phyloP scores from a whole-genome alignment of 2,113 vertebrate genomes.

The Chionis minor region DNA sequence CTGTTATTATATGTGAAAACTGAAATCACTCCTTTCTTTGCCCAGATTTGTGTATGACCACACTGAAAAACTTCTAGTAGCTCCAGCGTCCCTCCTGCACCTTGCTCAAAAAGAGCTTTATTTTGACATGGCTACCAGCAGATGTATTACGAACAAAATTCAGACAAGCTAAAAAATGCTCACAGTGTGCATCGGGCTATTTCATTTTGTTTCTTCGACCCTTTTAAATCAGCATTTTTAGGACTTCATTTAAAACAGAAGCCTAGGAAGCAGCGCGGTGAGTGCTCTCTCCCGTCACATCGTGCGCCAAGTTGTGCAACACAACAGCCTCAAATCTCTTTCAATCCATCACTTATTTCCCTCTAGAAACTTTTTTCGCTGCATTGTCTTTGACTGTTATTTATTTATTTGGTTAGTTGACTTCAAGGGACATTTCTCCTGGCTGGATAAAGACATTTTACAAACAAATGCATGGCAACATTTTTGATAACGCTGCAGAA shows the following conservation, averaged over 20 bases:
- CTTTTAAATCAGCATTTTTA: slow-evolving; percentile 6
- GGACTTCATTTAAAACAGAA: not conserved
- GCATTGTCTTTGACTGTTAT: slow-evolving; percentile 12
- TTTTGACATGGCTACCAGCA: not conserved
- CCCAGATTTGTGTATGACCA: not conserved
- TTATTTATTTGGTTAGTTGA: slow-evolving; percentile 45
- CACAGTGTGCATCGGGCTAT: not conserved
- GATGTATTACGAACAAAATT: not conserved
- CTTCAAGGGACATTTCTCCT: slow-evolving; percentile 52
- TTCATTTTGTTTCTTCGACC: not conserved
- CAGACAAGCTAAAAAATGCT: not conserved
- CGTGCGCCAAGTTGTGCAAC: fast-evolving
- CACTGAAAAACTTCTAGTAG: not conserved
- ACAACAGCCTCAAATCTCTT: slow-evolving; percentile 22
- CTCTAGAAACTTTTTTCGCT: slow-evolving; percentile 17
- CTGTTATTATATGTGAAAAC: not conserved
- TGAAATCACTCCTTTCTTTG: not conserved
- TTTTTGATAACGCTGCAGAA: slow-evolving; percentile 12
- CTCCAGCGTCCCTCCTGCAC: not conserved
- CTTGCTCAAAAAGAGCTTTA: not conserved
- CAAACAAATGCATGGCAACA: slow-evolving; percentile 35
- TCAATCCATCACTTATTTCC: slow-evolving; percentile 54
- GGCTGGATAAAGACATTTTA: slow-evolving; percentile 33
- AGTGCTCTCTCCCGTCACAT: slow-evolving; percentile 25
- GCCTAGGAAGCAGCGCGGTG: not conserved